Base-by-base conservation (phyloP, 2,797 vertebrate species). In the Lagodon rhomboides region DNA sequence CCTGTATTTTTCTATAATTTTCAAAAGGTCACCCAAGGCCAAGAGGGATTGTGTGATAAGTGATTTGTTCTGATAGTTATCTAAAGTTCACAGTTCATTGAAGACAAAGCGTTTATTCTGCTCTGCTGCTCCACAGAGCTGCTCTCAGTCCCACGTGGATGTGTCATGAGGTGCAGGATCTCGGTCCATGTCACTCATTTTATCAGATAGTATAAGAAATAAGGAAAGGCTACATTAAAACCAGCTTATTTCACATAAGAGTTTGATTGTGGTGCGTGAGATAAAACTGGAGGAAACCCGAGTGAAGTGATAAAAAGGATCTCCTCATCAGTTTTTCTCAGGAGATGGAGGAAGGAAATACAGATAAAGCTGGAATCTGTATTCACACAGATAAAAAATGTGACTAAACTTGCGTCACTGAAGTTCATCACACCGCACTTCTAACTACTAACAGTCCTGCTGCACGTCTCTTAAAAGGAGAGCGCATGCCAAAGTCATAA, bases 41-140 rank as follows among this genome's bases (percentile, higher is more conserved):
- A 25, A 23, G 59, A 15, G 20, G 27, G 53, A 61, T 25, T 78
- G 34, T 77, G 59, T 74, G 70, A 73, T 66, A 72, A 49, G 47
- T 12, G 38, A 87, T 83, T 87, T 82, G 75, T 77, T 86, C 80
- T 78, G 84, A 85, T 87, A 25, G 17, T 68, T 79, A 84, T 89
- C 77, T 62, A 44, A 5, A 22, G 68, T 69, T 85, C 74, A 67
- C 60, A 62, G 87, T 68, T 77, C 60, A 79, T 49, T 49, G 56
- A 51, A 51, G 72, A 89, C 85, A 91, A 83, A 55, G 77, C 3
- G 0, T 30, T 9, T 47, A 68, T 89, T 91, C 51, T 79, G 12
- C 75, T 80, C 65, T 58, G 43, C 50, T 1, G 49, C 46, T 22
- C 66, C 54, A 64, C 61, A 85, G 71, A 80, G 76, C 70, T 64